A percentile compares a stretch with the other conserved stretches of the same genome.
phyloP scores from a whole-genome alignment of 1,140 invertebrate species.

The Calephelis nemesis region DNA sequence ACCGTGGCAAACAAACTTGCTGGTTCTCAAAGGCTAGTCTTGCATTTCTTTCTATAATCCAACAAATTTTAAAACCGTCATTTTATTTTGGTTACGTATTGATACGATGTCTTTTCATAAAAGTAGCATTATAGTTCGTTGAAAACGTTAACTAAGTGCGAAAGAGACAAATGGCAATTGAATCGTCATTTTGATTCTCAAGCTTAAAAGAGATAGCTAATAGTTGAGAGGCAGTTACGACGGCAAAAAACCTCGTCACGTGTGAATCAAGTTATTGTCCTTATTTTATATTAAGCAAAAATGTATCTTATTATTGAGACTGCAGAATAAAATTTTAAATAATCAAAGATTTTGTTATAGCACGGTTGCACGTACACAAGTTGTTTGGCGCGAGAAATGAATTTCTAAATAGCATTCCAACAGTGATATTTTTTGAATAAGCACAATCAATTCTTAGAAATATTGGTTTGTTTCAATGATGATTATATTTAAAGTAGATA shows the following conservation, averaged over 20 bases:
- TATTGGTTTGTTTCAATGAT: background rate
- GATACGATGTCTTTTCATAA: constrained; percentile 29
- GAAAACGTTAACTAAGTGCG: constrained; percentile 43
- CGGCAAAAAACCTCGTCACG: constrained; percentile 54
- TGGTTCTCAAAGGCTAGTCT: constrained; percentile 45
- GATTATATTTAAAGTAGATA: background rate
- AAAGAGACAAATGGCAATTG: constrained; percentile 37
- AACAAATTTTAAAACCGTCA: constrained; percentile 42
- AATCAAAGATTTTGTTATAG: background rate
- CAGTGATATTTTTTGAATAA: constrained; percentile 27
- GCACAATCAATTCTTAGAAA: background rate
- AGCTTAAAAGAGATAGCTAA: constrained; percentile 37
- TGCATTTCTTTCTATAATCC: constrained; percentile 52
- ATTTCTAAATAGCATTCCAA: constrained; percentile 32
- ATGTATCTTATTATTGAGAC: background rate
- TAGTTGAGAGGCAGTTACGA: constrained; percentile 40
- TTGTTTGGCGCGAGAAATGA: constrained; percentile 13
- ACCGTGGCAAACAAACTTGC: constrained; percentile 69
- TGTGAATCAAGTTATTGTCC: constrained; percentile 39
- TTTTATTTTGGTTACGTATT: constrained; percentile 24
- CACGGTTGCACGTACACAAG: constrained; percentile 2
- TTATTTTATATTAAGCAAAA: constrained; percentile 13
- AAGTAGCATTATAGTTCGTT: constrained; percentile 45
- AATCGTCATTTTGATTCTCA: constrained; percentile 10
- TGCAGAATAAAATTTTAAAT: constrained; percentile 2